A percentile compares a stretch with the other conserved stretches of the same genome.
phyloP scores from a whole-genome alignment of 53 echinoderm and acorn worm genomes.

The Stichopus horrens region DNA sequence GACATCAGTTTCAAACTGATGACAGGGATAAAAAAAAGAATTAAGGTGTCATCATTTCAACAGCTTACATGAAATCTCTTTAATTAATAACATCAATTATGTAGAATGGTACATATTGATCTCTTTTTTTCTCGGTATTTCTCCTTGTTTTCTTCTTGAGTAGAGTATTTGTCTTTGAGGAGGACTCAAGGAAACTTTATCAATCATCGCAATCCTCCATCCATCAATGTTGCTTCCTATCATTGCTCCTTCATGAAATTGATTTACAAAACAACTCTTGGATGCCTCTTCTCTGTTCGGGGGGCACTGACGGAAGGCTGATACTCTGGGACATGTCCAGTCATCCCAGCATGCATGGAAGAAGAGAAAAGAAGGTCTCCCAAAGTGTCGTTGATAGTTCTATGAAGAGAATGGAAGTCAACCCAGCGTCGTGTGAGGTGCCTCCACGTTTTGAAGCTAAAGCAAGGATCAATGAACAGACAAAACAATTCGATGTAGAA shows the following conservation, averaged over 20 bases:
- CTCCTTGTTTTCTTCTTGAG: background rate
- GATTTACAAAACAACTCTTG: background rate
- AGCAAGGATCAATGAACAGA: too few relatives aligned
- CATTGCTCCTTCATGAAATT: constrained; percentile 1
- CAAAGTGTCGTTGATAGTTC: too few relatives aligned
- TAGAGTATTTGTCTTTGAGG: constrained; percentile 59
- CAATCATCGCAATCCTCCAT: constrained; percentile 28
- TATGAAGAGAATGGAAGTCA: too few relatives aligned
- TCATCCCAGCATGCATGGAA: background rate
- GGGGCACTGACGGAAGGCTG: constrained; percentile 64
- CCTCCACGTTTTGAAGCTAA: too few relatives aligned
- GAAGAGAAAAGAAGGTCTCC: too few relatives aligned
- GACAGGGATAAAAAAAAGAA: too few relatives aligned
- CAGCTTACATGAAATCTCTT: too few relatives aligned
- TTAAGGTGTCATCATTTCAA: too few relatives aligned
- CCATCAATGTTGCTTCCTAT: constrained; percentile 48
- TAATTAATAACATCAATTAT: too few relatives aligned
- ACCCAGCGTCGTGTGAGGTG: too few relatives aligned
- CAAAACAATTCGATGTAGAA: too few relatives aligned
- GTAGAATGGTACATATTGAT: background rate
- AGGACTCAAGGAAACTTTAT: constrained; percentile 29
- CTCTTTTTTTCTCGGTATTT: background rate
- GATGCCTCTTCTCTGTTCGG: constrained; percentile 52
- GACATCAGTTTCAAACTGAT: too few relatives aligned
- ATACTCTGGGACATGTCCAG: constrained; percentile 58